These are phyloP conservation scores for Ciconia maguari DNA, from an alignment of 2,113 vertebrate genomes.

Conservation along the genomic window DNA sequence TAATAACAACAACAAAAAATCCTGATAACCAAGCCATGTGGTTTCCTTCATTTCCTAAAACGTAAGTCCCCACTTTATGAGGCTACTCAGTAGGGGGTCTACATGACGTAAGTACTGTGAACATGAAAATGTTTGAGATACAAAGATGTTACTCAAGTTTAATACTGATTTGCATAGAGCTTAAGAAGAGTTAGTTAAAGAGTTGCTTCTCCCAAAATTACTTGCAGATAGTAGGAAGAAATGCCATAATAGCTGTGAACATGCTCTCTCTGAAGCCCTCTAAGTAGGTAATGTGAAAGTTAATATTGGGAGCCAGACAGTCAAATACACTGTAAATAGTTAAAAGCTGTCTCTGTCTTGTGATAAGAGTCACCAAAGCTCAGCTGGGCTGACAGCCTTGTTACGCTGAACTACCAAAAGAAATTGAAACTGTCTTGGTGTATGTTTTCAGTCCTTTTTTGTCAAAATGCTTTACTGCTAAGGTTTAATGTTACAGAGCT, in stretches of 20 bases:
- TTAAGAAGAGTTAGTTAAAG: neutral
- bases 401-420: neutral
- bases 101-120: fast-evolving
- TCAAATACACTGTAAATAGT: neutral
- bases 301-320: neutral
- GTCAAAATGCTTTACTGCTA: neutral
- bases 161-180: neutral
- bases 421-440: neutral
- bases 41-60: neutral
- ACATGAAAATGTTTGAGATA: neutral
- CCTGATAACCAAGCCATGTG: neutral
- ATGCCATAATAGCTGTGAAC: neutral
- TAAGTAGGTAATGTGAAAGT: neutral
- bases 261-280: neutral
- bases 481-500: neutral
- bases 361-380: neutral
- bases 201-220: neutral
- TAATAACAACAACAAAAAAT: neutral
- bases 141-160: neutral
- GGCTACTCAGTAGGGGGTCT: neutral
- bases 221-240: neutral
- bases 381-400: neutral
- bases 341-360: neutral
- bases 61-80: neutral
- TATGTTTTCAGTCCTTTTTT: neutral